Conservation (phyloP, 2,797 vertebrate genomes). For the Tarsius wallacei region DNA sequence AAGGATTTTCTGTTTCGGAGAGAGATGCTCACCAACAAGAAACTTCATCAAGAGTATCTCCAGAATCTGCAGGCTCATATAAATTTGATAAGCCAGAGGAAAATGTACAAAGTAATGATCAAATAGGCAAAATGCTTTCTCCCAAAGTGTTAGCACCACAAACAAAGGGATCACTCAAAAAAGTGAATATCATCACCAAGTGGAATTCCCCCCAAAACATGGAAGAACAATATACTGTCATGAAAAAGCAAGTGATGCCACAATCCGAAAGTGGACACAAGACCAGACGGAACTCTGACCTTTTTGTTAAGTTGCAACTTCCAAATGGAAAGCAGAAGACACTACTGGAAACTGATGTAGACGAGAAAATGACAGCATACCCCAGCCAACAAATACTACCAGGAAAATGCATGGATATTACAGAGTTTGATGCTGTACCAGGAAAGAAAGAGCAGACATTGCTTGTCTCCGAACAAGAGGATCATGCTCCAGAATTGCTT, state of each 20-base stretch:
- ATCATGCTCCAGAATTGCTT: background rate
- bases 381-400: background rate
- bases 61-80: background rate
- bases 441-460: background rate
- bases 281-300: background rate
- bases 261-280: background rate
- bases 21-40: background rate
- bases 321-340: constrained; percentile 17
- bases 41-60: background rate
- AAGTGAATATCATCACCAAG: background rate
- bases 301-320: constrained; percentile 32
- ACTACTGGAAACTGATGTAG: background rate
- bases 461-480: background rate
- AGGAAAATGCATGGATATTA: background rate
- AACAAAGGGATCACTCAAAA: background rate
- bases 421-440: background rate
- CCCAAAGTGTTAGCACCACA: background rate
- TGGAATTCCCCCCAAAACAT: background rate
- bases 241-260: background rate
- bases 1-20: background rate
- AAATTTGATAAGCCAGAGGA: background rate
- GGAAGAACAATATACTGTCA: background rate
- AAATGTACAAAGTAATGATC: background rate
- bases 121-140: background rate
- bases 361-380: background rate